Percentiles rank a stretch among this genome's conserved stretches.
Conservation (phyloP, 2,797 vertebrate species). For the Uromys caudimaculatus region DNA sequence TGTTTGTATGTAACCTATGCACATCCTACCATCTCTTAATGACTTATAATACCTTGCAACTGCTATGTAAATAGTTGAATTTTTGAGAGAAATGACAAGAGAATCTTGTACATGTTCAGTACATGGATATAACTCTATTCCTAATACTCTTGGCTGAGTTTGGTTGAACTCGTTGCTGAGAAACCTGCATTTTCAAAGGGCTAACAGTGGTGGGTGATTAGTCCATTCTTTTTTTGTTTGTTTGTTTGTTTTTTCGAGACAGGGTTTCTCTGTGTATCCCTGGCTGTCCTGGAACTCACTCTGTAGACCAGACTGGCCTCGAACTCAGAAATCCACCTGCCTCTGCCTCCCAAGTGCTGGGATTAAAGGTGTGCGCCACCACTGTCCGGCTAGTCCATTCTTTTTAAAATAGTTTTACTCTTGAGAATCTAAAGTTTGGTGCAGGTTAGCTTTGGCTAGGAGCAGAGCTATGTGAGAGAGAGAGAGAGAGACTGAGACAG, state of each 20-base stretch:
- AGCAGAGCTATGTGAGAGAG: background rate
- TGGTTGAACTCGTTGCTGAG: background rate
- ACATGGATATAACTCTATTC: background rate
- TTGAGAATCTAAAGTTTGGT: background rate
- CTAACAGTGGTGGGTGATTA: no score
- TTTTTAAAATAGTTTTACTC: background rate
- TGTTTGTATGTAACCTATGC: background rate
- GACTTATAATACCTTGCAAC: background rate
- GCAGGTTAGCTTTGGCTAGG: background rate
- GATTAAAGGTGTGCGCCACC: no score
- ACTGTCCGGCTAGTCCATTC: no score
- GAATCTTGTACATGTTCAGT: background rate
- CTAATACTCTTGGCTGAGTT: background rate
- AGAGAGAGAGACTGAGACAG: background rate
- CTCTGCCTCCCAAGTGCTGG: no score
- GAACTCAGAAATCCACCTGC: no score
- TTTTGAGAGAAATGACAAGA: background rate
- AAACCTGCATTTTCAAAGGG: background rate
- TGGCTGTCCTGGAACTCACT: no score
- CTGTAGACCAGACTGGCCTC: no score
- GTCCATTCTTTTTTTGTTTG: background rate
- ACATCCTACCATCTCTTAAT: background rate
- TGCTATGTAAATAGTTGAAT: background rate
- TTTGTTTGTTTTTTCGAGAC: no score
- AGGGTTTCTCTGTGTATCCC: no score